Evolutionary conservation across 1,140 invertebrate species (phyloP).

Genomic region (Megathymus violae): DNA sequence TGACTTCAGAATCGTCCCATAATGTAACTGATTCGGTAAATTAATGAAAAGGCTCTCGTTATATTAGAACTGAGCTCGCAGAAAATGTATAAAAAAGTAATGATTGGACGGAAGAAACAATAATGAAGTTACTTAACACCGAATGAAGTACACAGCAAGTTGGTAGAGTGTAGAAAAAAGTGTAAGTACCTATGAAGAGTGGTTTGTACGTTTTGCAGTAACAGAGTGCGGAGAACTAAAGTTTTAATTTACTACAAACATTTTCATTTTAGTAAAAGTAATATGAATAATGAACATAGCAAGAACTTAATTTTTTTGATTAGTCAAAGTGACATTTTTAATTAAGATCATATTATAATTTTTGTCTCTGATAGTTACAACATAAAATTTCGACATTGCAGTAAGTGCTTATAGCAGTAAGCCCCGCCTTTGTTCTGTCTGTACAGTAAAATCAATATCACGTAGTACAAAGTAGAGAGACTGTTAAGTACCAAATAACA

Average conservation of each 20-base stretch:
- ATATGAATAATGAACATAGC: neutral
- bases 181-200: neutral
- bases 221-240: neutral
- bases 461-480: constrained; percentile 8
- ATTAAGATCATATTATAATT: too few relatives aligned
- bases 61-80: neutral
- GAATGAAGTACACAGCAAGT: neutral
- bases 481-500: constrained; percentile 9
- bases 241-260: neutral
- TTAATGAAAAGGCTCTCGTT: constrained; percentile 11
- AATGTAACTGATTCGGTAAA: constrained; percentile 17
- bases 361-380: too few relatives aligned
- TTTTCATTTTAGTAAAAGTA: neutral
- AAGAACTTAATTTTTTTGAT: too few relatives aligned
- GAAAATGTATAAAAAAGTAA: constrained; percentile 16
- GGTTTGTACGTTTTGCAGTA: neutral
- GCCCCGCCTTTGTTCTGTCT: too few relatives aligned
- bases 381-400: too few relatives aligned
- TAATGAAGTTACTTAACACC: constrained; percentile 13
- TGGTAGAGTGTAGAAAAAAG: neutral
- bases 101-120: constrained; percentile 25
- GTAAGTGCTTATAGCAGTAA: too few relatives aligned
- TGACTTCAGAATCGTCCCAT: neutral
- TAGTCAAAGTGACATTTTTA: too few relatives aligned
- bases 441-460: too few relatives aligned